A percentile compares a stretch with the other conserved stretches of the same genome.
phyloP scores from a whole-genome alignment of 2,113 vertebrate genomes.

The Athene noctua region DNA sequence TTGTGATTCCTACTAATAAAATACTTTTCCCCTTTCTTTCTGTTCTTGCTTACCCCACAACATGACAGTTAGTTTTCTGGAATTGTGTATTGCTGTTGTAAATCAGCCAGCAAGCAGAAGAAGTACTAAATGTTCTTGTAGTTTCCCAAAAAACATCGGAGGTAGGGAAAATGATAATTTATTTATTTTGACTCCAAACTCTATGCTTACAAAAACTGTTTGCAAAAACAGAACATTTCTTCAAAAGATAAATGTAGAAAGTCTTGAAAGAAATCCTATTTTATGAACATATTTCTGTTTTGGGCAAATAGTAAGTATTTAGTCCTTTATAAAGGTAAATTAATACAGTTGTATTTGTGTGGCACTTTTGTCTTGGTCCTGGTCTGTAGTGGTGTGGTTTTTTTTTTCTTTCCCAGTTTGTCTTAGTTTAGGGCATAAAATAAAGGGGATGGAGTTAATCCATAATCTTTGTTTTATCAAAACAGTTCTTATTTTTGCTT shows the following conservation, averaged over 20 bases:
- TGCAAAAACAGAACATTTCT: not conserved
- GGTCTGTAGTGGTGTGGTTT: not conserved
- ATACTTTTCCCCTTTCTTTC: not conserved
- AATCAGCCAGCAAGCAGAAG: constrained; percentile 24
- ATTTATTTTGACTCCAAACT: not conserved
- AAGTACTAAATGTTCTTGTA: constrained; percentile 30
- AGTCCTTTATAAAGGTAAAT: not conserved
- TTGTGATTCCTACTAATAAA: not conserved
- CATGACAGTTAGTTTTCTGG: not conserved
- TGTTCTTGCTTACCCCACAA: not conserved
- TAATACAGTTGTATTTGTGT: not conserved
- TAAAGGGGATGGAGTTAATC: not conserved
- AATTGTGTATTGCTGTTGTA: not conserved
- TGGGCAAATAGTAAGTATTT: not conserved
- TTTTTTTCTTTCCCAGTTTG: not conserved
- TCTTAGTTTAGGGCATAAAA: too few species aligned
- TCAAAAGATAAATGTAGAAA: not conserved
- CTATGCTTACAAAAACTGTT: not conserved
- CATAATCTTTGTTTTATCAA: not conserved
- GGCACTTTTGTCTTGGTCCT: not conserved
- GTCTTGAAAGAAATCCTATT: not conserved
- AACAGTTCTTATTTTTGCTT: not conserved
- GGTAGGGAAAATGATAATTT: not conserved
- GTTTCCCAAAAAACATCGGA: not conserved
- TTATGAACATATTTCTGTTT: not conserved